phyloP scores from a whole-genome alignment of 2,113 vertebrate genomes.

The Labeo catla region DNA sequence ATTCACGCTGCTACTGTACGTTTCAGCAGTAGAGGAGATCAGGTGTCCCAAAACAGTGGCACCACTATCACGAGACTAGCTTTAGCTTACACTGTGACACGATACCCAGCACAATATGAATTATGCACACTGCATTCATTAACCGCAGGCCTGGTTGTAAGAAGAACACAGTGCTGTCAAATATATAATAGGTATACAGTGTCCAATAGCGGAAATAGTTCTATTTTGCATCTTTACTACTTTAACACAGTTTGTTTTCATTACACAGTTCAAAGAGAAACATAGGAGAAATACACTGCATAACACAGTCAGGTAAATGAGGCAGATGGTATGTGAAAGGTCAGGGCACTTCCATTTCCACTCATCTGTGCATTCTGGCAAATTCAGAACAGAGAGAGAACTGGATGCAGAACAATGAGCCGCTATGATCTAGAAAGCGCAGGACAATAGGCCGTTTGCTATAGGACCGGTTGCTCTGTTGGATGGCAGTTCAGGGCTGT shows the following conservation, averaged over 20 bases:
- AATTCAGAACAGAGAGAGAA: conserved; percentile 73
- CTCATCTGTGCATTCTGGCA: conserved; percentile 71
- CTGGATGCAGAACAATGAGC: conserved; percentile 72
- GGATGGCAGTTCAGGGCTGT: conserved; percentile 4
- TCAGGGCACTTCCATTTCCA: conserved; percentile 59
- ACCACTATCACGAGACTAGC: conserved; percentile 42
- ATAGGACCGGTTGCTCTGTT: conserved; percentile 1
- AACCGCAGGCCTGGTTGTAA: conserved; percentile 58
- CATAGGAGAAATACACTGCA: not conserved
- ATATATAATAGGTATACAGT: not conserved
- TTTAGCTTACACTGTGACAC: conserved; percentile 58
- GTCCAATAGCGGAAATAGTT: not conserved
- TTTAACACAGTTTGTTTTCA: not conserved
- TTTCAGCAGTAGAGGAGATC: conserved; percentile 34
- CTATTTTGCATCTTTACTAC: not conserved
- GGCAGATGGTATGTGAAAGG: conserved; percentile 15
- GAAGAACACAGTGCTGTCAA: conserved; percentile 15
- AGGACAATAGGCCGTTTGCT: conserved; percentile 66
- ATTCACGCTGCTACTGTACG: conserved; percentile 10
- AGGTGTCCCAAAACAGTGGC: conserved; percentile 58
- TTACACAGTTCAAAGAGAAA: not conserved
- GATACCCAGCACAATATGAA: conserved; percentile 66
- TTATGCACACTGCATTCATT: conserved; percentile 71
- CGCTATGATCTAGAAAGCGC: conserved; percentile 79
- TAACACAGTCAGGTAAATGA: conserved; percentile 33